A percentile compares a stretch with the other conserved stretches of the same genome.
These are phyloP conservation scores for Abscondita cerata DNA, from an alignment of 2,888 invertebrate species.

Conservation along the genomic window DNA sequence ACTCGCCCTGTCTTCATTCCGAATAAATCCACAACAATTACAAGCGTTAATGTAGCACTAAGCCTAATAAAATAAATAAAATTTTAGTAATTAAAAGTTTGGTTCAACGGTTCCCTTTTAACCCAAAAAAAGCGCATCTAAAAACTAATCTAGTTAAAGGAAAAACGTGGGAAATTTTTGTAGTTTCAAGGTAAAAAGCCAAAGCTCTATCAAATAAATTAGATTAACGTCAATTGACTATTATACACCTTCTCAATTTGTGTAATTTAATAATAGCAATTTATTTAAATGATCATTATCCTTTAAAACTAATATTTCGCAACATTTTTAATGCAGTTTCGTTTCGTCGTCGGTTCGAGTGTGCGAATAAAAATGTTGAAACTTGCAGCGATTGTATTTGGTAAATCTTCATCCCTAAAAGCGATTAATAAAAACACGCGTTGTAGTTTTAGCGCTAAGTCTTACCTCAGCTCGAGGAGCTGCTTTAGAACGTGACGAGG, in stretches of 20 bases:
- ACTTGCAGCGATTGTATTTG: neutral
- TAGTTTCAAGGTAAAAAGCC: neutral
- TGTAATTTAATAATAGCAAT: neutral
- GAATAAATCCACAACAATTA: too few species aligned
- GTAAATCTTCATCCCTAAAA: neutral
- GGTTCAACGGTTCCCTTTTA: too few species aligned
- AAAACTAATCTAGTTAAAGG: too few species aligned
- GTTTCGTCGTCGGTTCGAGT: neutral
- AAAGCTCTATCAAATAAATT: neutral
- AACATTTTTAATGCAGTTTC: neutral
- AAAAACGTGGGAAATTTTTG: too few species aligned
- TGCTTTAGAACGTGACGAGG: neutral
- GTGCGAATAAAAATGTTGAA: neutral
- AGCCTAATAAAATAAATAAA: too few species aligned
- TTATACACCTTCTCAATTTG: constrained; percentile 5
- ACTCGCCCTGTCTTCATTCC: constrained; percentile 10
- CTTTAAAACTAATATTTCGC: constrained; percentile 6
- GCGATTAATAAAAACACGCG: neutral
- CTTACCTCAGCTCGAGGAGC: neutral
- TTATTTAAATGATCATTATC: neutral
- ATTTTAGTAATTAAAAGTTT: too few species aligned
- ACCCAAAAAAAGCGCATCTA: too few species aligned
- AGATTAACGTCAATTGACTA: constrained; percentile 3
- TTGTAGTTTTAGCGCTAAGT: neutral
- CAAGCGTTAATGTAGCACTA: too few species aligned